Percentiles rank a stretch among this genome's conserved stretches.
These are phyloP conservation scores for Agriopis leucophaearia DNA, from an alignment of 2,888 invertebrate species.

Conservation along the genomic window DNA sequence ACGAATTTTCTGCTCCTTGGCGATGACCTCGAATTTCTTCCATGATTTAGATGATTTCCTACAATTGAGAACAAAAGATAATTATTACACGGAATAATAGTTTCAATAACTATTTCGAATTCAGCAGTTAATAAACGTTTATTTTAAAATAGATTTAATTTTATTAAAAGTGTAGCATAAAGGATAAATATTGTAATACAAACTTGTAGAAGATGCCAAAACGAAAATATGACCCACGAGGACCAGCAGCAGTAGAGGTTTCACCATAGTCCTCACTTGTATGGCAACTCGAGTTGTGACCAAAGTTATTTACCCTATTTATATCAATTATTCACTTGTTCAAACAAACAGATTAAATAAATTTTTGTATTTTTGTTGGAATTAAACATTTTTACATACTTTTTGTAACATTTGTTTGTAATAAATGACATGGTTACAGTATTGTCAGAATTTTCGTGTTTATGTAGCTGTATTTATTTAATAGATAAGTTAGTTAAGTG, in stretches of 20 bases:
- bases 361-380: background rate
- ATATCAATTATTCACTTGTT: conserved; percentile 63
- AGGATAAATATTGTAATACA: conserved; percentile 10
- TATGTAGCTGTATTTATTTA: conserved; percentile 22
- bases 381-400: conserved; percentile 5
- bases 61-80: background rate
- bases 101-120: background rate
- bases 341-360: conserved; percentile 47
- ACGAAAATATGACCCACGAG: conserved; percentile 46
- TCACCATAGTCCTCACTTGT: conserved; percentile 56
- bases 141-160: too few species aligned
- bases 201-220: conserved; percentile 51
- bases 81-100: background rate
- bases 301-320: conserved; percentile 55
- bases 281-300: conserved; percentile 45
- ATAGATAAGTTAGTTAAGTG: conserved; percentile 9
- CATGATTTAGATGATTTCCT: background rate
- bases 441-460: background rate
- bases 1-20: background rate
- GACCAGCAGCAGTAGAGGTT: conserved; percentile 53
- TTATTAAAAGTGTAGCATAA: background rate
- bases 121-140: too few species aligned
- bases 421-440: background rate
- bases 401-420: background rate
- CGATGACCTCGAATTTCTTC: background rate